Evolutionary conservation across 1,140 invertebrate species (phyloP).

Genomic region (Cydia pomonella): DNA sequence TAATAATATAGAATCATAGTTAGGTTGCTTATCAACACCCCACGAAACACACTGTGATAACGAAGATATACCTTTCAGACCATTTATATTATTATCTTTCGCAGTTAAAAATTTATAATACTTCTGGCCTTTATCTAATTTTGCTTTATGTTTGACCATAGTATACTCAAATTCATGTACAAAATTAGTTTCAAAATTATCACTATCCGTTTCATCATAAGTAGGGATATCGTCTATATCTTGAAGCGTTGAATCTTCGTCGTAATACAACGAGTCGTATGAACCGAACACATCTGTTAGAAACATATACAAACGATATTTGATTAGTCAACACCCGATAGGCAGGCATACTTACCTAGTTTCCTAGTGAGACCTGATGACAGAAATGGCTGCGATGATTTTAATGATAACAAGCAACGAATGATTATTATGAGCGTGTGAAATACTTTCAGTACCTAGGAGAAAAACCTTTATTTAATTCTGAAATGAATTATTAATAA

Average conservation of each 20-base stretch:
- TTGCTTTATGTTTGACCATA: neutral
- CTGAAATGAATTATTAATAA: no score
- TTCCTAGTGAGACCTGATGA: constrained; percentile 62
- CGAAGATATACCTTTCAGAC: neutral
- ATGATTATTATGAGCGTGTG: neutral
- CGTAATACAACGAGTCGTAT: constrained; percentile 42
- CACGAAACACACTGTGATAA: neutral
- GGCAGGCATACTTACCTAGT: constrained; percentile 45
- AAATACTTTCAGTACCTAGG: neutral
- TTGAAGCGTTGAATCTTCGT: neutral
- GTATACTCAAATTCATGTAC: constrained; percentile 1
- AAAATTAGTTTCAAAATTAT: neutral
- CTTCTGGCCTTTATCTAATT: neutral
- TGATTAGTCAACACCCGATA: constrained; percentile 16
- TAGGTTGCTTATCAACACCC: neutral
- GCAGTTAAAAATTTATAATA: neutral
- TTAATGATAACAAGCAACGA: neutral
- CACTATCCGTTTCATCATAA: neutral
- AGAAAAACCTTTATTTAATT: neutral
- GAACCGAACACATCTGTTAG: constrained; percentile 49
- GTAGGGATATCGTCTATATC: neutral
- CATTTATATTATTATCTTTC: neutral
- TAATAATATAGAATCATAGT: neutral
- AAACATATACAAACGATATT: constrained; percentile 32
- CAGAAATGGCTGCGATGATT: constrained; percentile 35